Evolutionary conservation across 1,140 invertebrate species (phyloP).

Genomic region (Drosophila truncata): DNA sequence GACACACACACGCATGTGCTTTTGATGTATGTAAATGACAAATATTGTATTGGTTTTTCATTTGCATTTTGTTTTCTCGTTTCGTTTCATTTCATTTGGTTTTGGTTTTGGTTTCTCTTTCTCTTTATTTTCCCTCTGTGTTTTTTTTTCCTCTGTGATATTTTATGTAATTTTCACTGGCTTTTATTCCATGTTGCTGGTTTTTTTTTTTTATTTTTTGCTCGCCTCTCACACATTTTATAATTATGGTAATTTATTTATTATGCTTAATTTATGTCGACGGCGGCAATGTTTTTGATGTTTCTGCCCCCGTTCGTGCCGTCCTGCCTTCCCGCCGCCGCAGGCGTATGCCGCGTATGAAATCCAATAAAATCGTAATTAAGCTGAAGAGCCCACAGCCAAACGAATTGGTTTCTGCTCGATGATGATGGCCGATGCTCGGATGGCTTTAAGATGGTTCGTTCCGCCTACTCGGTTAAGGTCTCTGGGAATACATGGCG

Average conservation of each 20-base stretch:
- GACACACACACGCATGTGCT: conserved; percentile 12
- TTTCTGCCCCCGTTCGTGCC: conserved; percentile 33
- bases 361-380: conserved; percentile 53
- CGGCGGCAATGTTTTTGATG: conserved; percentile 59
- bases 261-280: conserved; percentile 70
- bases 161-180: conserved; percentile 39
- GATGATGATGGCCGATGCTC: not conserved
- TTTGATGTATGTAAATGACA: conserved; percentile 57
- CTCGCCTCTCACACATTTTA: conserved; percentile 40
- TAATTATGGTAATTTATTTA: conserved; percentile 81
- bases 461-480: too few species aligned
- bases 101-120: conserved; percentile 8
- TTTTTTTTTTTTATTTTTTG: not conserved
- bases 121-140: too few species aligned
- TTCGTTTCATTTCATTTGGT: conserved; percentile 19
- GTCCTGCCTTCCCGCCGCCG: too few species aligned
- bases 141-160: conserved; percentile 11
- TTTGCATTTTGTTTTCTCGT: conserved; percentile 60
- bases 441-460: conserved; percentile 3
- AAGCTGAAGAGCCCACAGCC: conserved; percentile 37
- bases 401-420: conserved; percentile 10
- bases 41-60: conserved; percentile 73
- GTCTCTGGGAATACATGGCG: not conserved
- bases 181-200: conserved; percentile 29
- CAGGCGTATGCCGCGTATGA: conserved; percentile 20